Conservation (phyloP, 1,140 invertebrate species). For the Luehdorfia chinensis region DNA sequence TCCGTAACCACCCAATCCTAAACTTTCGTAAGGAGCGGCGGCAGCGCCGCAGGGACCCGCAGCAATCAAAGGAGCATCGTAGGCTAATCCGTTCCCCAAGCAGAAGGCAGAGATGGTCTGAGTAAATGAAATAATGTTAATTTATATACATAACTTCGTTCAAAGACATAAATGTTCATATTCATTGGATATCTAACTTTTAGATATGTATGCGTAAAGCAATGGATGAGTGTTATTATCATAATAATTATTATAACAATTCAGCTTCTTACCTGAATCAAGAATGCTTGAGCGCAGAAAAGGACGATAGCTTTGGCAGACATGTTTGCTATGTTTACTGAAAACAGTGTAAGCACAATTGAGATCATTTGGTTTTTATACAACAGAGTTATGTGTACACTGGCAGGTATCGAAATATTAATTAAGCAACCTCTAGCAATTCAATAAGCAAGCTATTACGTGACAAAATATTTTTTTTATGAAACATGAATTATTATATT, state of each 20-base stretch:
- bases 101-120: slow-evolving; percentile 22
- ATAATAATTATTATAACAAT: too few relatives aligned
- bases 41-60: slow-evolving; percentile 6
- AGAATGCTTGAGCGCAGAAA: slow-evolving; percentile 27
- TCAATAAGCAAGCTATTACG: background rate
- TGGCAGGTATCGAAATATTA: slow-evolving; percentile 1
- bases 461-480: background rate
- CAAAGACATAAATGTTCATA: background rate
- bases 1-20: slow-evolving; percentile 26
- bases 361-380: slow-evolving; percentile 1
- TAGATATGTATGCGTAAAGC: too few relatives aligned
- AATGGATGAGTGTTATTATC: too few relatives aligned
- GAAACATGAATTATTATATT: too few relatives aligned
- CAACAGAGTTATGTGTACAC: slow-evolving; percentile 23
- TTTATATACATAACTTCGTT: background rate
- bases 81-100: slow-evolving; percentile 10
- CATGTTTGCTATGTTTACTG: slow-evolving; percentile 6
- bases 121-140: slow-evolving; percentile 4
- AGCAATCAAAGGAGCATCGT: background rate
- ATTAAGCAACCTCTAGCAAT: slow-evolving; percentile 7
- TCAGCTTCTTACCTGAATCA: slow-evolving; percentile 36
- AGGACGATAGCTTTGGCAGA: slow-evolving; percentile 22
- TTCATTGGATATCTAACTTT: background rate
- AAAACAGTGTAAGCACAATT: slow-evolving; percentile 15
- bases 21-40: too few relatives aligned